Evolutionary conservation across 2,797 vertebrate genomes (phyloP), one percentile per base, ranked within the genome.

Genomic region (Merluccius polli): DNA sequence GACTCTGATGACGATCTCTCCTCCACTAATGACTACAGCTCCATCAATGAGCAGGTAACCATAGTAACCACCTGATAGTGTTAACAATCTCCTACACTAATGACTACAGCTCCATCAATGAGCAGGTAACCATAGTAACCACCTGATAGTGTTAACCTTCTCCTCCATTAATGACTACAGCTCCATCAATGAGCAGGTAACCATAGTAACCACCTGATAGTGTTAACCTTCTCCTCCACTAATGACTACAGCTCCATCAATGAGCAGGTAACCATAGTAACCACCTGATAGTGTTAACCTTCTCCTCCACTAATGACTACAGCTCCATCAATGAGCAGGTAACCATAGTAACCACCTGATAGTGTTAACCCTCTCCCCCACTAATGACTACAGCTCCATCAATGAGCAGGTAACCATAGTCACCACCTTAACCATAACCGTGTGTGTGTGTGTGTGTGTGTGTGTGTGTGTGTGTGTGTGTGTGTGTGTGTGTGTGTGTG

Each of bases 161-260:
- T n/a, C n/a, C n/a, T n/a, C n/a, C n/a, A n/a, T n/a, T n/a, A n/a
- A n/a, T n/a, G n/a, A n/a, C n/a, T n/a, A n/a, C n/a, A n/a, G n/a
- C 94, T 98, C 97, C 83, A 94, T 97, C 91, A 98, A 96, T 59
- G 97, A 97, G 81, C 97, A 98, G 95, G 97, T 98, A 87, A 7
- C 32, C 7, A 33, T 7, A 33, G 32, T 33, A 33, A 7, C 32
- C 32, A 33, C 32, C 32, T 33, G 32, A 33, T 33, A 96, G 98
- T 38, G 97, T 98, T 75, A 96, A 97, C 81, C n/a, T 94, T 98
- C 90, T 98, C 97, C 89, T 95, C 96, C 85, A 95, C 94, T 74
- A 98, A 98, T 81, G 97, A 98, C 93, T 95, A 97, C 91, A 98
- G 96, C 94, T 98, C 97, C 83, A 94, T 97, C 91, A 98, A 96